Base-by-base conservation (phyloP, 2,113 vertebrate species). In the Syngnathus floridae region DNA sequence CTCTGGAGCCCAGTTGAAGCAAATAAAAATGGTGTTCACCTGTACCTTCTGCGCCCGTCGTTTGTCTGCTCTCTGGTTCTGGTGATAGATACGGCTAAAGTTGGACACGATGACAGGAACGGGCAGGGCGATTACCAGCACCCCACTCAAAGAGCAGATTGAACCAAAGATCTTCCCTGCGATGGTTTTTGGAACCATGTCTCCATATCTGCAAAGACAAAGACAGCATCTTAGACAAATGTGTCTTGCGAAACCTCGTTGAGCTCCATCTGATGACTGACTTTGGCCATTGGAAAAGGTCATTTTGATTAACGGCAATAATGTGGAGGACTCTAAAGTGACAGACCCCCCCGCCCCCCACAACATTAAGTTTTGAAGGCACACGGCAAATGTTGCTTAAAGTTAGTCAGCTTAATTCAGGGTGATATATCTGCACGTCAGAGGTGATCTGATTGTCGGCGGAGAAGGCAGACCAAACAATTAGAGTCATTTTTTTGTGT, bases 161-260 rank as follows among this genome's bases (percentile, higher is more conserved):
- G 96, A 99, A 69, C 96, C 96, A 10, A 99, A 98, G 70, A 99
- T 95, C 92, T 99, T 99, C 62, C 96, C 96, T 0, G 96, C 96
- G 19, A 99, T 99, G 1, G 96, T 99, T 91, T 99, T 98, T 54
- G 96, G 96, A 40, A 99, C 96, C 96, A 99, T 99, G 87, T 99
- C 96, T 70, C 96, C 96, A 7, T 99, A 99, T 41, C 97, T 99
- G 85, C 2, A 62, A 66, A 40, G 35, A 1, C 66, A 73, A 43
- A 43, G 40, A 43, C 12, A 41, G 22, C 40, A 40, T 41, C 4
- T 61, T 13, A 41, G 12, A 31, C 3, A 31, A 10, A 26, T 35
- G 35, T 35, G 5, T 16, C 35, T 35, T 5, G 43, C 43, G 14
- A 46, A 46, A 46, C 13, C 14, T 46, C 14, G 0, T 6, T 17